phyloP scores from a whole-genome alignment of 1,140 invertebrate genomes.

The Pemphigus obesinymphae region DNA sequence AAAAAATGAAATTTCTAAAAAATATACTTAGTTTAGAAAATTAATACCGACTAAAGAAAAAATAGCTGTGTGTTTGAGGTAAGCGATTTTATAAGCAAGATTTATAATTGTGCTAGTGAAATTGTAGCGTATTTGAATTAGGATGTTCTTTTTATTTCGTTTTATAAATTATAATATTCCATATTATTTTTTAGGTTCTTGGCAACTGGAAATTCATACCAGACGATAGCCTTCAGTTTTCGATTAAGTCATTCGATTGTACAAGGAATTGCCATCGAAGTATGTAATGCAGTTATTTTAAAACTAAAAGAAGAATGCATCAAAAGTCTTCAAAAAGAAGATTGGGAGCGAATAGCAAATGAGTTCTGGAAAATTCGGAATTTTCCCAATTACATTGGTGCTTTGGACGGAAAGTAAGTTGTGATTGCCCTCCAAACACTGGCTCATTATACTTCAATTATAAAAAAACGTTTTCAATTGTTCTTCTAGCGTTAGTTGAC shows the following conservation, averaged over 20 bases:
- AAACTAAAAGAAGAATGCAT: background rate
- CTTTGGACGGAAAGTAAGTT: background rate
- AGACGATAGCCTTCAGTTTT: background rate
- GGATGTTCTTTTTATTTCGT: background rate
- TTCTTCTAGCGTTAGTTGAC: background rate
- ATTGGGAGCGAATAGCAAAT: background rate
- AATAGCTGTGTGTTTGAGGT: background rate
- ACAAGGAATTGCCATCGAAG: background rate
- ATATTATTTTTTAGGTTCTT: background rate
- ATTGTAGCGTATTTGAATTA: background rate
- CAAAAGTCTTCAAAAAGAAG: background rate
- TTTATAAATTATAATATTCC: background rate
- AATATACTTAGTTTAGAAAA: background rate
- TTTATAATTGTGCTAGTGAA: background rate
- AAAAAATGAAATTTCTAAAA: background rate
- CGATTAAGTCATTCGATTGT: background rate
- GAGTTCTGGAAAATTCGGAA: background rate
- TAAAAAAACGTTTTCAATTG: background rate
- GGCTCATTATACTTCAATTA: background rate
- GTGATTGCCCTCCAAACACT: background rate
- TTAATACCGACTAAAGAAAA: background rate
- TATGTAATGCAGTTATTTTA: background rate
- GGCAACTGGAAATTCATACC: background rate
- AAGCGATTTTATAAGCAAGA: background rate
- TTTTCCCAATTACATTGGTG: background rate